A percentile compares a stretch with the other conserved stretches of the same genome.
phyloP scores from a whole-genome alignment of 2,797 vertebrate genomes.

The Mustela erminea region DNA sequence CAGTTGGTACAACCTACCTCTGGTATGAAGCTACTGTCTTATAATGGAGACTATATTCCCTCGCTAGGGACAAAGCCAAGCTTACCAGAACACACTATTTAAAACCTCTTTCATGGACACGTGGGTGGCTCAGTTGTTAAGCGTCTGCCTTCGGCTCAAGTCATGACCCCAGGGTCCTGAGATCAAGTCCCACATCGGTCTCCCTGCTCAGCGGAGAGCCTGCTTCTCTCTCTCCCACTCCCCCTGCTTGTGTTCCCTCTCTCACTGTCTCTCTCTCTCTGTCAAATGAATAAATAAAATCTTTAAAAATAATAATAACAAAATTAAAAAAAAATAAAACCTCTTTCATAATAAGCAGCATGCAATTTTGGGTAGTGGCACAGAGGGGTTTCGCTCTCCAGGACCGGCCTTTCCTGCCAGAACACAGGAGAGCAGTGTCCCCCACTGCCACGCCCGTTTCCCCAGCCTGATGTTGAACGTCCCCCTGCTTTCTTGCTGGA shows the following conservation, averaged over 20 bases:
- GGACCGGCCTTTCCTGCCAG: not conserved
- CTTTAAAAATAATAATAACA: too few relatives aligned
- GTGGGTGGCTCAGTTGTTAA: too few relatives aligned
- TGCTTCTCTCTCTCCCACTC: too few relatives aligned
- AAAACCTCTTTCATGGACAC: slow-evolving; percentile 34
- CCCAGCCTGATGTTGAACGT: not conserved
- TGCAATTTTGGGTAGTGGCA: not conserved
- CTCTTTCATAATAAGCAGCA: slow-evolving; percentile 49
- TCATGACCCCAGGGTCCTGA: too few relatives aligned
- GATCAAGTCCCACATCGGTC: too few relatives aligned
- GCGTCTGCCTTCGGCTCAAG: too few relatives aligned
- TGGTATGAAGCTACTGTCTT: slow-evolving; percentile 8
- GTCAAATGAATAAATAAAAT: too few relatives aligned
- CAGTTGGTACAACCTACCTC: not conserved
- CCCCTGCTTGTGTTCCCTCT: too few relatives aligned
- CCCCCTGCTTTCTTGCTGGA: not conserved
- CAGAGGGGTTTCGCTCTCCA: not conserved
- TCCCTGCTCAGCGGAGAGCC: too few relatives aligned
- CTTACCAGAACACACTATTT: slow-evolving; percentile 43
- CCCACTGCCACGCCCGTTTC: not conserved
- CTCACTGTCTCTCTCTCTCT: too few relatives aligned
- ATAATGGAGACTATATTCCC: slow-evolving; percentile 7
- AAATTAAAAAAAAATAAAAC: not conserved
- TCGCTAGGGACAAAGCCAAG: slow-evolving; percentile 37
- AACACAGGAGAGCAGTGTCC: not conserved